Percentiles rank a stretch among this genome's conserved stretches.
Evolutionary conservation across 2,113 vertebrate genomes (phyloP).

Genomic region (Nothocercus nigrocapillus): DNA sequence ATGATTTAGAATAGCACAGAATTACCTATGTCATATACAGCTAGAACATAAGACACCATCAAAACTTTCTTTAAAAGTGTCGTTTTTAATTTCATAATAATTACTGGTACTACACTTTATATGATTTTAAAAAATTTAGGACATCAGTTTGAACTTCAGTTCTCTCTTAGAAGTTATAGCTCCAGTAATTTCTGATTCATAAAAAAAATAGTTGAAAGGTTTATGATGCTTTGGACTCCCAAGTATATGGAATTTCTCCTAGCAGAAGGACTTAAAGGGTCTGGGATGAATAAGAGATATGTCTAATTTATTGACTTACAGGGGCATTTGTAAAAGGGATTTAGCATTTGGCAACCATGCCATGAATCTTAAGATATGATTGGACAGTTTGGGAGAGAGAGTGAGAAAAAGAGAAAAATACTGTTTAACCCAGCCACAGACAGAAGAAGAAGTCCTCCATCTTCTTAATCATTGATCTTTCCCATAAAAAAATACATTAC

Average conservation of each 20-base stretch:
- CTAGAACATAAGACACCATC: background rate
- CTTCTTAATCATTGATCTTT: background rate
- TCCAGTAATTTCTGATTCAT: background rate
- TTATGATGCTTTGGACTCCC: conserved; percentile 1
- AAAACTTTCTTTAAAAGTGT: background rate
- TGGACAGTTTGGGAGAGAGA: background rate
- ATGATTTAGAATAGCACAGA: background rate
- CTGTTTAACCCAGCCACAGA: background rate
- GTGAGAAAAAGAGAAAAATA: background rate
- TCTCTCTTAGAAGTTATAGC: conserved; percentile 10
- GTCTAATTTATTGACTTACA: background rate
- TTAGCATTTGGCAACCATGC: background rate
- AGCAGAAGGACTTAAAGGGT: background rate
- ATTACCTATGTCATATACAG: background rate
- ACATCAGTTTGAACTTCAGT: conserved; percentile 20
- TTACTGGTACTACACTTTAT: background rate
- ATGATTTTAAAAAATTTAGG: conserved; percentile 13
- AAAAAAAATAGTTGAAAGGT: background rate
- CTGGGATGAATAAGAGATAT: background rate
- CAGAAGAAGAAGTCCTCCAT: background rate
- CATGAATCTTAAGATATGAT: background rate
- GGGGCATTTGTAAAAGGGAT: background rate
- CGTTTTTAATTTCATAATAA: conserved; percentile 25
- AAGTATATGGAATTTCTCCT: background rate
- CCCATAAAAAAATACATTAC: background rate